Base-by-base conservation (phyloP, 2,888 invertebrate species). In the Clostera curtula region DNA sequence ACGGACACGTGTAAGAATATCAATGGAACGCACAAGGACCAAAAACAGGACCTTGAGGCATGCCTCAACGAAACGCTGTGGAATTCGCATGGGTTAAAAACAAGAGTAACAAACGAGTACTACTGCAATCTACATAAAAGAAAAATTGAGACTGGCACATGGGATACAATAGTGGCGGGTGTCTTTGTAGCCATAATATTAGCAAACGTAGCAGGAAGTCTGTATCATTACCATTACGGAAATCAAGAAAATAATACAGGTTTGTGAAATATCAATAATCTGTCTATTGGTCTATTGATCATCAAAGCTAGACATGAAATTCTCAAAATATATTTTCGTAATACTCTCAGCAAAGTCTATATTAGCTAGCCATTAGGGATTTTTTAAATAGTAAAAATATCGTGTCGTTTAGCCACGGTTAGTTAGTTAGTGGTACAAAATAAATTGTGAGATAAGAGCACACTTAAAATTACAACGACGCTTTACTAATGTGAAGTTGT, bases 1-100 rank as follows among this genome's bases (percentile, higher is more conserved):
- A 67, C 65, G n/a, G 45, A 31, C 7, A 56, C 64, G 8, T 82
- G 80, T 37, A 55, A 51, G 34, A 24, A 36, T 12, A 58, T 51
- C 20, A 40, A 56, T 24, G 51, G 19, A 40, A 41, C 19, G 34
- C 36, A 29, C 34, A 15, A 12, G 43, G 34, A 43, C 33, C 29
- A 29, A 35, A 24, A 6, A 17, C 19, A 5, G n/a, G 22, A 20
- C 35, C 36, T 42, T 31, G 43, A 42, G 25, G 40, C 37, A 32
- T 51, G 52, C 34, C 24, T 35, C 4, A 49, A 49, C 17, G 29
- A 49, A 25, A 30, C 41, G 2, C 5, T 43, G 5, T 32, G 32
- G 21, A 21, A 24, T 1, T 12, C 29, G 9, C 35, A 49, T 19
- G 21, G 36, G 3, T 33, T 49, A 12, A 46, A 41, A n/a, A 22